Evolutionary conservation across 2,888 invertebrate species (phyloP), one percentile per base, ranked within the genome.

Genomic region (Melipona beecheii): DNA sequence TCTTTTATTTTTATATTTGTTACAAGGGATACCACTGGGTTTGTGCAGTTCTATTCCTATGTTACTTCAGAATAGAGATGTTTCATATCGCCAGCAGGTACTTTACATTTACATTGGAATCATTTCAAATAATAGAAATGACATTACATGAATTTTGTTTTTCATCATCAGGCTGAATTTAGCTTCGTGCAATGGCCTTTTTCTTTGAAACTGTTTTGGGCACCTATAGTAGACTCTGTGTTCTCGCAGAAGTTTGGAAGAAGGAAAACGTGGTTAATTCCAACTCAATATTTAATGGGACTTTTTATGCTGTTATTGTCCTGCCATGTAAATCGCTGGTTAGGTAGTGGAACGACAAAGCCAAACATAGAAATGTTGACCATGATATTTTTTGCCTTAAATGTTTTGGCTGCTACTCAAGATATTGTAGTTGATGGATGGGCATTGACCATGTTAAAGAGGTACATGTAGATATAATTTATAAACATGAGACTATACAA

Each of bases 341-440:
- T 99, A 69, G 98, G 98, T 0, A 96, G 96, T 5, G 95, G 96
- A 65, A 94, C 94, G 5, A 91, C 87, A 0, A 88, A 91, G 50
- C 97, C 98, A 0, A 97, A 97, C 91, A 97, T 98, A 89, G 96
- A 95, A 79, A 94, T 97, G 71, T 95, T 99, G 49, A 99, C 99
- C 0, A 92, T 96, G 21, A 95, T 98, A 81, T 99, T 99, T 95
- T 98, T 99, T 93, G 95, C 96, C 77, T 95, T 99, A 4, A 99
- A 99, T 93, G 99, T 99, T 92, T 95, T 99, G 91, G 99, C 99
- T 9, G 99, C 99, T 3, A 99, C 99, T 2, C 99, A 99, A 95
- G 99, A 99, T 94, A 99, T 99, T 92, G 99, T 99, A 24, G 99
- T 99, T 0, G 99, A 99, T 95, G 99, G 99, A 36, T 99, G 99